These are phyloP conservation scores for Pterophyllum scalare DNA, from an alignment of 2,113 vertebrate species.

Conservation along the genomic window DNA sequence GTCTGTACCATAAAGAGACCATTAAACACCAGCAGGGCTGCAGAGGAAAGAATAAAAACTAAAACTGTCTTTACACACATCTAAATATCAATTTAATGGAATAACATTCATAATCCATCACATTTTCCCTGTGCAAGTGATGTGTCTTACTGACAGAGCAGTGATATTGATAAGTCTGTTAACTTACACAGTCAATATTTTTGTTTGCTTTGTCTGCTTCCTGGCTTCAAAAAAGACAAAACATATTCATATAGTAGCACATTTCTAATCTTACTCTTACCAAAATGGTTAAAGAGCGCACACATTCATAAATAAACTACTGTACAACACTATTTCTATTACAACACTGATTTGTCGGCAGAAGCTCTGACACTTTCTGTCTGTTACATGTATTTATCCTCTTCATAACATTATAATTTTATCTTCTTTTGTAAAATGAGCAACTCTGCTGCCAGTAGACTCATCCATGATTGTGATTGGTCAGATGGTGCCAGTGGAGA, in stretches of 20 bases:
- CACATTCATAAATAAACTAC: not conserved
- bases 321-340: not conserved
- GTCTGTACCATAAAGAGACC: not conserved
- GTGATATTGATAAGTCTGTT: fast-evolving
- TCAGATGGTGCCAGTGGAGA: not conserved
- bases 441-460: not conserved
- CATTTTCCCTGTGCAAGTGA: not conserved
- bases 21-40: not conserved
- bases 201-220: not conserved
- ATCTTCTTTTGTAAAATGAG: not conserved
- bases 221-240: not conserved
- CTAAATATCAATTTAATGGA: not conserved
- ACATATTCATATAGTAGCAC: not conserved
- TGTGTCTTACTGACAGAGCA: not conserved
- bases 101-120: not conserved
- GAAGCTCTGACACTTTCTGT: not conserved
- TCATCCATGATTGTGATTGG: not conserved
- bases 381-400: not conserved
- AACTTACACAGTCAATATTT: not conserved
- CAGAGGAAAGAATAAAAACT: not conserved
- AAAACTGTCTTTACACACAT: not conserved
- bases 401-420: not conserved
- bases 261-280: not conserved
- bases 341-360: not conserved
- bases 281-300: not conserved